Conservation (phyloP, 2,797 vertebrate genomes). For the Mus spretus region DNA sequence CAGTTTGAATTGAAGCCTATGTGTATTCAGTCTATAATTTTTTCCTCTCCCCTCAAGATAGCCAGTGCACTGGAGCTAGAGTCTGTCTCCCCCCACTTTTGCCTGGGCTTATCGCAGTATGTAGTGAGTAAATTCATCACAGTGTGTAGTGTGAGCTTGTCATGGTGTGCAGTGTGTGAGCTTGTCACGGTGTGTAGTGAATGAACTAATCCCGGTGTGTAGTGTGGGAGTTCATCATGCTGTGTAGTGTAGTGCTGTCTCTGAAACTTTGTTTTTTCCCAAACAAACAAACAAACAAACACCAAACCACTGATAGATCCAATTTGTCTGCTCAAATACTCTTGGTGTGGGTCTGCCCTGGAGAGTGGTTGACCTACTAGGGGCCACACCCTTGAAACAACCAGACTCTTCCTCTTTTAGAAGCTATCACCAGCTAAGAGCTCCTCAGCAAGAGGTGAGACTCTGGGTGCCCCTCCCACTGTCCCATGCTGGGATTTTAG, state of each 20-base stretch:
- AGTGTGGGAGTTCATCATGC: background rate
- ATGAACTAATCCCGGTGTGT: background rate
- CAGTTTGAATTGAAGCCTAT: background rate
- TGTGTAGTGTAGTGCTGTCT: background rate
- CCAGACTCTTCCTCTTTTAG: background rate
- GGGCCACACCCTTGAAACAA: background rate
- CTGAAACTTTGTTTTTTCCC: background rate
- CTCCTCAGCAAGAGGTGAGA: background rate
- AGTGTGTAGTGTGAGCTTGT: background rate
- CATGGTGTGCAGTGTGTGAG: background rate
- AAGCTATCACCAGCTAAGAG: background rate
- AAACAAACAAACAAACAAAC: background rate
- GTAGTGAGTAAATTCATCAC: background rate
- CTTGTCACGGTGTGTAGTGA: background rate
- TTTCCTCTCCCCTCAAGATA: background rate
- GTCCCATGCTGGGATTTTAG: background rate
- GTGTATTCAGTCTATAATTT: background rate
- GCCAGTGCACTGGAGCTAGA: background rate
- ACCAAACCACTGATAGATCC: background rate
- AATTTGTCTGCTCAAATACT: background rate
- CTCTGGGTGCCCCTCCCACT: background rate
- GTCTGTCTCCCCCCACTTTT: background rate
- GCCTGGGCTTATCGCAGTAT: background rate
- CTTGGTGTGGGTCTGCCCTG: background rate
- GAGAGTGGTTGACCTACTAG: background rate